Conservation (phyloP, 1,140 invertebrate species). For the Cryptotermes secundus region DNA sequence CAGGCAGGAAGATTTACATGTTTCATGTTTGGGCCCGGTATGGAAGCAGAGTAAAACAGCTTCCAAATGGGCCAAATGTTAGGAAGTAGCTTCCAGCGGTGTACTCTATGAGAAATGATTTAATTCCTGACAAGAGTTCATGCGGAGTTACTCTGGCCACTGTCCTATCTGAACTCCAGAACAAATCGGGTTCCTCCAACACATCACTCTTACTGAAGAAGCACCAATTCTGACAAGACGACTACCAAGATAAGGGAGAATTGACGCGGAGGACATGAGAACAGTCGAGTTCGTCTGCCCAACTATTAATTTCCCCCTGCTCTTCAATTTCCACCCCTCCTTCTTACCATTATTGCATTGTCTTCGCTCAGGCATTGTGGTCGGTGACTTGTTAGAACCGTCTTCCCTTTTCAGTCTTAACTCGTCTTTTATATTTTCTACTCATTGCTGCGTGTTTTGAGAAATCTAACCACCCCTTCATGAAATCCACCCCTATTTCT, state of each 20-base stretch:
- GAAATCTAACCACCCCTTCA: constrained; percentile 2
- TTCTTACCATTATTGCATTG: neutral
- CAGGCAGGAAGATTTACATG: too few species aligned
- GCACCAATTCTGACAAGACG: neutral
- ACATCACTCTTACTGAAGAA: neutral
- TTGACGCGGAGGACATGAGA: neutral
- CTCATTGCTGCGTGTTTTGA: neutral
- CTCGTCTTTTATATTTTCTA: constrained; percentile 4
- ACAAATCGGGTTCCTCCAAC: neutral
- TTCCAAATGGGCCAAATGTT: too few species aligned
- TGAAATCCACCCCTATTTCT: constrained; percentile 2
- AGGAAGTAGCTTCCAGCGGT: too few species aligned
- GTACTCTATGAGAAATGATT: too few species aligned
- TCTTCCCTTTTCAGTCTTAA: constrained; percentile 12
- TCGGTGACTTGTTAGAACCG: neutral
- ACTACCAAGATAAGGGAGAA: neutral
- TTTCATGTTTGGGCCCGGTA: too few species aligned
- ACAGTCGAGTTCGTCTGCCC: neutral
- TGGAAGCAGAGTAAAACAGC: too few species aligned
- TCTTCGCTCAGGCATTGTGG: neutral
- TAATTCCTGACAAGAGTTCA: too few species aligned
- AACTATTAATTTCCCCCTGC: neutral
- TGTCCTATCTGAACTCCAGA: neutral
- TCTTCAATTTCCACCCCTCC: neutral
- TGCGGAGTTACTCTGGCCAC: too few species aligned